phyloP scores from a whole-genome alignment of 2,888 invertebrate genomes.

The Drosophila peninsularis region DNA sequence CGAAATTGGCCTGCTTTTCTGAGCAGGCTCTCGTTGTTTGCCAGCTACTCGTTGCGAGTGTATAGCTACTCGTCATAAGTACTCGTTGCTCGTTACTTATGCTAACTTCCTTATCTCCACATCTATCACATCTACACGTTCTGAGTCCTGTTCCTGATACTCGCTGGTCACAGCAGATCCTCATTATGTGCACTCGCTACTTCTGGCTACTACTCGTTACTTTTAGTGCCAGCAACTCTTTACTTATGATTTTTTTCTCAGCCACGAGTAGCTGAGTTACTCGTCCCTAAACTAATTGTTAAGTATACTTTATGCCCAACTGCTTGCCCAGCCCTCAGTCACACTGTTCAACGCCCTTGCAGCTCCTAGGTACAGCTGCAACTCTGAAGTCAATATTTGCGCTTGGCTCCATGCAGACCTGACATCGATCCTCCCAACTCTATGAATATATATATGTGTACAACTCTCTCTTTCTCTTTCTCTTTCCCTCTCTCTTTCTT shows the following conservation, averaged over 20 bases:
- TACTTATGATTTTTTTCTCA: too few species aligned
- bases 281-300: background rate
- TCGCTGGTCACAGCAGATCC: background rate
- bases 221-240: too few species aligned
- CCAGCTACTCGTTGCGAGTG: background rate
- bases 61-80: background rate
- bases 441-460: constrained; percentile 52
- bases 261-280: too few species aligned
- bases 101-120: too few species aligned
- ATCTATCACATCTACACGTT: background rate
- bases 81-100: constrained; percentile 1
- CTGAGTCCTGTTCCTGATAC: background rate
- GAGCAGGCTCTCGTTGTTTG: background rate
- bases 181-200: background rate
- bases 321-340: background rate
- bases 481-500: constrained; percentile 29
- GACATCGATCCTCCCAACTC: background rate
- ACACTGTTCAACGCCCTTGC: background rate
- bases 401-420: constrained; percentile 51
- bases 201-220: too few species aligned
- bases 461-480: constrained; percentile 43
- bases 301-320: background rate
- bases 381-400: constrained; percentile 34
- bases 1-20: background rate
- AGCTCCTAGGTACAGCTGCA: background rate